Percentiles rank a stretch among this genome's conserved stretches.
phyloP scores from a whole-genome alignment of 2,888 invertebrate species.

The Tenthredo notha region DNA sequence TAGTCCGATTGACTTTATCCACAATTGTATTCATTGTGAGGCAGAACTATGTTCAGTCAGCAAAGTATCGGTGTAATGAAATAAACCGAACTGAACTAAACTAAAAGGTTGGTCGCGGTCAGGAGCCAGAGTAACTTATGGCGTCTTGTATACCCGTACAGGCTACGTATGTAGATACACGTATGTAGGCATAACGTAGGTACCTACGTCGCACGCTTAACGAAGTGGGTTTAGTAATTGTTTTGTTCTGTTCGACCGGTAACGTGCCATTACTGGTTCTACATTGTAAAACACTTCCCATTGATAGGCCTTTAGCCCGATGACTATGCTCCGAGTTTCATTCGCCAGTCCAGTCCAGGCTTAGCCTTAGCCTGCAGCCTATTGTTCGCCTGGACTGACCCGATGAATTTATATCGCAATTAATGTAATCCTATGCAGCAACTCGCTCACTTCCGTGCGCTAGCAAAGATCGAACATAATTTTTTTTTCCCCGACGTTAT shows the following conservation, averaged over 20 bases:
- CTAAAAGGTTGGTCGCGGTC: neutral
- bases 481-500: neutral
- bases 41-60: neutral
- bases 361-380: constrained; percentile 57
- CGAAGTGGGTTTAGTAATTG: constrained; percentile 69
- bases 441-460: constrained; percentile 53
- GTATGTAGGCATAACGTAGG: neutral
- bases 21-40: neutral
- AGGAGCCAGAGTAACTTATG: constrained; percentile 57
- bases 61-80: constrained; percentile 16
- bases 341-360: constrained; percentile 34
- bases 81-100: neutral
- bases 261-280: constrained; percentile 66
- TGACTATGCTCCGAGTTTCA: constrained; percentile 29
- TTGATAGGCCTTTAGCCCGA: constrained; percentile 56
- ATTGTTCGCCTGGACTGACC: constrained; percentile 69
- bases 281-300: constrained; percentile 71
- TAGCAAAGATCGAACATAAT: neutral
- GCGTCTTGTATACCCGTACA: constrained; percentile 44
- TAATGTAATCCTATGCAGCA: constrained; percentile 68
- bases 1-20: neutral
- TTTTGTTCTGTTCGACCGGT: constrained; percentile 63
- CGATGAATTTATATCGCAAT: constrained; percentile 72
- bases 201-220: constrained; percentile 57
- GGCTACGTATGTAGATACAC: neutral